phyloP scores from a whole-genome alignment of 2,113 vertebrate genomes.

The Marmota flaviventris region DNA sequence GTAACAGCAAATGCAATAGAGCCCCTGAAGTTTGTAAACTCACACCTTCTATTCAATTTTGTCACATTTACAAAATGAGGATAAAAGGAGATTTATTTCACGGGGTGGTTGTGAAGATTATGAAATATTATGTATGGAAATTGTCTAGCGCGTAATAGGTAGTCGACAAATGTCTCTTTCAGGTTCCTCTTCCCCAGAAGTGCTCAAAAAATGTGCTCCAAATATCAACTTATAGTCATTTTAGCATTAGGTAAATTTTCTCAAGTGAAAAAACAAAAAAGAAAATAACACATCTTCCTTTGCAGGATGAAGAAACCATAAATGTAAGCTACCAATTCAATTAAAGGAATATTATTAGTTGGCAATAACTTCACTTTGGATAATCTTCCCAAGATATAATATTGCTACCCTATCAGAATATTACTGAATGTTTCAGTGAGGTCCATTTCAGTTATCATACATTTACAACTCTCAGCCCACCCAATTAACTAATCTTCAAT shows the following conservation, averaged over 20 bases:
- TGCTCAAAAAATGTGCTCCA: neutral
- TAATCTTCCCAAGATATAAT: neutral
- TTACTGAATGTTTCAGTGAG: neutral
- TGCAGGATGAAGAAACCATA: neutral
- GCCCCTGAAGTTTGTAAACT: neutral
- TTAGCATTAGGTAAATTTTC: neutral
- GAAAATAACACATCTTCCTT: neutral
- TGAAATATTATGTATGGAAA: neutral
- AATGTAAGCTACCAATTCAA: neutral
- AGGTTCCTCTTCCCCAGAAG: neutral
- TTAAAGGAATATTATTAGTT: neutral
- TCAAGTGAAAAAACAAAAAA: neutral
- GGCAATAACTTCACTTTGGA: neutral
- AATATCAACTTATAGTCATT: neutral
- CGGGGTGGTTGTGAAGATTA: neutral
- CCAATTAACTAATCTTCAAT: neutral
- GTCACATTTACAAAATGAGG: neutral
- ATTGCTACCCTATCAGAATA: neutral
- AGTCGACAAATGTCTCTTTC: neutral
- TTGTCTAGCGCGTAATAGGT: neutral
- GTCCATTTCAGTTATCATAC: neutral
- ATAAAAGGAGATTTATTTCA: neutral
- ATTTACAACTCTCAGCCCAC: neutral
- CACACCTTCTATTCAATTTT: neutral
- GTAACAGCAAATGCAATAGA: neutral